Conservation (phyloP, 2,113 vertebrate genomes). For the Ageneiosus marmoratus region DNA sequence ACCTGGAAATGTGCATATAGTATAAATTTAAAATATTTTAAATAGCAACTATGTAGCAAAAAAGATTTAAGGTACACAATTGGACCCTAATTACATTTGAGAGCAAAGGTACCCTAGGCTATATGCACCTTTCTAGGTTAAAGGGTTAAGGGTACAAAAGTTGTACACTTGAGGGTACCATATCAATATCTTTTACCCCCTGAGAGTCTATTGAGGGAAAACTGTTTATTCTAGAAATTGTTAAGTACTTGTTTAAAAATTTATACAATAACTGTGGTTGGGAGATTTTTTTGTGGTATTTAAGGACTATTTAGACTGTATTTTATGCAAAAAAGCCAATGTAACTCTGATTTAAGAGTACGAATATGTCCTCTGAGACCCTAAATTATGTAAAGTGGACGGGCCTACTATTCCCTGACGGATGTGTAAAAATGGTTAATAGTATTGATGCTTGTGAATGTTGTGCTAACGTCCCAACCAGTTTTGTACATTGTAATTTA, state of each 20-base stretch:
- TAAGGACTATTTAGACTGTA: slow-evolving; percentile 80
- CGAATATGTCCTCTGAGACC: slow-evolving; percentile 88
- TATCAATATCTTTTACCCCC: background rate
- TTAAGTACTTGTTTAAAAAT: slow-evolving; percentile 66
- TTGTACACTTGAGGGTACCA: background rate
- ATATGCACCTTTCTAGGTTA: background rate
- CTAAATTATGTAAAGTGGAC: slow-evolving; percentile 79
- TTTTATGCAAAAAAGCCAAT: slow-evolving; percentile 78
- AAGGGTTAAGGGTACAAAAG: background rate
- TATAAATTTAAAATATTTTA: background rate
- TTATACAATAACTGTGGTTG: slow-evolving; percentile 69
- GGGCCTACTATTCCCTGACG: slow-evolving; percentile 75
- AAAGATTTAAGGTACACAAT: background rate
- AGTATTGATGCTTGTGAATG: slow-evolving; percentile 88
- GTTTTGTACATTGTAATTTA: slow-evolving; percentile 99
- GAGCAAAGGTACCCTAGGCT: background rate
- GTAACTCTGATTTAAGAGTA: slow-evolving; percentile 84
- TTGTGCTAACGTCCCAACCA: slow-evolving; percentile 85
- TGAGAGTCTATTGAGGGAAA: slow-evolving; percentile 14
- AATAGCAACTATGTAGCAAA: background rate
- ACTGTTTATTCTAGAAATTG: slow-evolving; percentile 45
- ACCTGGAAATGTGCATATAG: background rate
- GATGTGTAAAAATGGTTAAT: slow-evolving; percentile 82
- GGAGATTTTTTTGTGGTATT: slow-evolving; percentile 77
- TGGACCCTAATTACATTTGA: background rate